A percentile compares a stretch with the other conserved stretches of the same genome.
phyloP scores from a whole-genome alignment of 2,888 invertebrate species.

The Sipunculus nudus region DNA sequence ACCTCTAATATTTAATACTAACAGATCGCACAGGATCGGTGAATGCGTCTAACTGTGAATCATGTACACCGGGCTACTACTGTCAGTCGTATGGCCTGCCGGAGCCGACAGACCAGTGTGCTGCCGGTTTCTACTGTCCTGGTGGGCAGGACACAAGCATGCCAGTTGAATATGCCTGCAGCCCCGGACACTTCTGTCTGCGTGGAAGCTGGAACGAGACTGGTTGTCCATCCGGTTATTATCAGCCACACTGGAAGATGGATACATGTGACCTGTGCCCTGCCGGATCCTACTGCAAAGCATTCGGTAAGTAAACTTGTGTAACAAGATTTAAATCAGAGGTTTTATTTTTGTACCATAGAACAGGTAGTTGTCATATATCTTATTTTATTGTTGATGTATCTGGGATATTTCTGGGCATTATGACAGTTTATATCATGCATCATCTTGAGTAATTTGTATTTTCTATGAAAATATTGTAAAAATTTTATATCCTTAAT shows the following conservation, averaged over 20 bases:
- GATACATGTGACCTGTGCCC: conserved; percentile 58
- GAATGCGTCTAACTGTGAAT: conserved; percentile 52
- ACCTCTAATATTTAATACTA: too few species aligned
- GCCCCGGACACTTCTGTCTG: conserved; percentile 63
- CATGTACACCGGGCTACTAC: conserved; percentile 58
- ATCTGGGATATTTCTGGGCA: too few species aligned
- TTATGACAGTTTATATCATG: too few species aligned
- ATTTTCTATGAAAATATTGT: too few species aligned
- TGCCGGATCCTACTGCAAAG: conserved; percentile 58
- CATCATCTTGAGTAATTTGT: too few species aligned
- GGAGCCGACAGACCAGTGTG: conserved; percentile 51
- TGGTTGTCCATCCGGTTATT: conserved; percentile 62
- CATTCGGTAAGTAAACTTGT: conserved; percentile 52
- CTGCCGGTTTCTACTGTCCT: conserved; percentile 61
- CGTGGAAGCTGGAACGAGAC: conserved; percentile 59
- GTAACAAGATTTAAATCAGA: too few species aligned
- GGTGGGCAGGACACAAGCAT: conserved; percentile 52
- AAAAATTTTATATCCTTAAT: too few species aligned
- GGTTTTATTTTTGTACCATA: too few species aligned
- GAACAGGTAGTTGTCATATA: too few species aligned
- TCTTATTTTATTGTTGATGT: too few species aligned
- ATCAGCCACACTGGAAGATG: conserved; percentile 57
- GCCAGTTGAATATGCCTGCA: conserved; percentile 52
- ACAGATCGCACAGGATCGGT: conserved; percentile 50
- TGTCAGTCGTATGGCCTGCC: conserved; percentile 55